phyloP scores from a whole-genome alignment of 2,113 vertebrate species.

The Brachionichthys hirsutus region DNA sequence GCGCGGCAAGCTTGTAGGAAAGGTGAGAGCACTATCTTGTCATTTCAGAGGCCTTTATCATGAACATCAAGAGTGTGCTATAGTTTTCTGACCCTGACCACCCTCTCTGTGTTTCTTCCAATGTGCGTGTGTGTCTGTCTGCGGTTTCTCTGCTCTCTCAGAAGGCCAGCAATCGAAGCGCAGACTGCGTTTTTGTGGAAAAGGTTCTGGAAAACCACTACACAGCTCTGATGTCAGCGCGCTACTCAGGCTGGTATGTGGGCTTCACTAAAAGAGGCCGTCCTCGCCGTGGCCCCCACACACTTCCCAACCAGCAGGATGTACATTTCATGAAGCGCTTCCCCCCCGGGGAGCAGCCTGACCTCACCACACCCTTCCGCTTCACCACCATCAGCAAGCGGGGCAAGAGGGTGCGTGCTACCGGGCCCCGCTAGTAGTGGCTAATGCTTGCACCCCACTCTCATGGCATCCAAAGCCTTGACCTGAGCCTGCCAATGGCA shows the following conservation, averaged over 20 bases:
- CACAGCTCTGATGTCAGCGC: slow-evolving; percentile 82
- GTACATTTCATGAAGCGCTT: slow-evolving; percentile 84
- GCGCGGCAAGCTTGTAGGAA: slow-evolving; percentile 81
- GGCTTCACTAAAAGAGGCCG: slow-evolving; percentile 81
- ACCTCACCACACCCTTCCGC: slow-evolving; percentile 78
- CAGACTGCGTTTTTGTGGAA: slow-evolving; percentile 83
- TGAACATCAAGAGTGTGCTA: neutral
- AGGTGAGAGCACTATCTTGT: slow-evolving; percentile 68
- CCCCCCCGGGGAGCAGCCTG: slow-evolving; percentile 78
- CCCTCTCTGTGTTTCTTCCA: slow-evolving; percentile 35
- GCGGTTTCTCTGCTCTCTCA: slow-evolving; percentile 60
- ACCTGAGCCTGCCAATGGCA: slow-evolving; percentile 63
- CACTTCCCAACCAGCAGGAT: slow-evolving; percentile 80
- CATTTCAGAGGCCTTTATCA: slow-evolving; percentile 11
- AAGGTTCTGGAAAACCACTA: slow-evolving; percentile 85
- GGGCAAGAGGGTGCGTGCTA: slow-evolving; percentile 75
- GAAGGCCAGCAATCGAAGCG: slow-evolving; percentile 80
- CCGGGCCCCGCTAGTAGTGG: slow-evolving; percentile 73
- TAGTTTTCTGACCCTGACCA: slow-evolving; percentile 62
- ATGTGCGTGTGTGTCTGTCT: slow-evolving; percentile 46
- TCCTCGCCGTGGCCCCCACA: slow-evolving; percentile 77
- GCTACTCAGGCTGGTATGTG: slow-evolving; percentile 81
- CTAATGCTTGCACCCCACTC: slow-evolving; percentile 49
- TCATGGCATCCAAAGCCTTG: slow-evolving; percentile 54
- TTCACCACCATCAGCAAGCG: slow-evolving; percentile 82